Base-by-base conservation (phyloP, 1,140 invertebrate species). In the Nymphalis io region DNA sequence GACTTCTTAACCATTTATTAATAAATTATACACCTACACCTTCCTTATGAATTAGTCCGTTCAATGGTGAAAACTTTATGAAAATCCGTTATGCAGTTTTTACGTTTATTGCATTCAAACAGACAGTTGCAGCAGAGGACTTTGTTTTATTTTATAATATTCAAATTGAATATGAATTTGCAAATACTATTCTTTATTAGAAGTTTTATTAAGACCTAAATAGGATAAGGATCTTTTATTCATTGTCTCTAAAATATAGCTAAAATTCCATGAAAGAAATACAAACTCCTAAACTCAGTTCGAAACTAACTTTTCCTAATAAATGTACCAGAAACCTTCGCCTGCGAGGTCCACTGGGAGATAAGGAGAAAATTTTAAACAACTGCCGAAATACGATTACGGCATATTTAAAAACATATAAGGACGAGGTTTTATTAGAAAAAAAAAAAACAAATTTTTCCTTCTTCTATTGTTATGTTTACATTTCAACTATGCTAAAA, bases 291-390 rank as follows among this genome's bases (percentile, higher is more conserved):
- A 55, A 55, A 55, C 16, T 51, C 21, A 21, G 27, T 55, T 55
- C 51, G 0, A 55, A 55, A 27, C 23, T n/a, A 55, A 55, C 51
- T 55, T 55, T 55, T 55, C 51, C 51, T 55, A 55, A 55, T 55
- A 55, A 55, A 55, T 55, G 51, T 55, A 55, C 21, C 51, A 55
- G 51, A 55, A 55, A 55, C 21, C 51, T 27, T 55, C 21, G 51
- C 51, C 51, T 55, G 51, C 51, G 13, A 21, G 5, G 20, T 55
- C 51, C 51, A 27, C 20, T 27, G 51, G 46, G 46, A 55, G 51
- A 55, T 55, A 55, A 55, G 51, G 51, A 11, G 23, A n/a, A 27
- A 55, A 55, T 55, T 51, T 55, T 55, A 55, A 55, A 55, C 51
- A 55, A 55, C 20, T 55, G 51, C 51, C 51, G 51, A 55, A 55